Percentiles rank a stretch among this genome's conserved stretches.
Conservation (phyloP, 2,888 invertebrate genomes). For the Acronicta aceris region DNA sequence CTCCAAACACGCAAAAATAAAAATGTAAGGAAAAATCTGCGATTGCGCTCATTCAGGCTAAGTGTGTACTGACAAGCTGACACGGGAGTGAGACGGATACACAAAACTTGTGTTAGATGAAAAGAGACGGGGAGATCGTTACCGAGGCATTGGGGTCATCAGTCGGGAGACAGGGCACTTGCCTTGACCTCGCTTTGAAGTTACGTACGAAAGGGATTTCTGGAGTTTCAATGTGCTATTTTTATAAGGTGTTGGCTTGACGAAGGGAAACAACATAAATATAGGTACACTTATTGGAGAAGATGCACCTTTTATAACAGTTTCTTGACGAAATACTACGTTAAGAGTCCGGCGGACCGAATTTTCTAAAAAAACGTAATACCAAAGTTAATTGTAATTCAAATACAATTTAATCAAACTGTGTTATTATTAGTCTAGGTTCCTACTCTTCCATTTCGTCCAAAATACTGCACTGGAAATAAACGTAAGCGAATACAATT, state of each 20-base stretch:
- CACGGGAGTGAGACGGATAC: slow-evolving; percentile 27
- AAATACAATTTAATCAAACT: too few species aligned
- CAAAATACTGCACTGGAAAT: too few species aligned
- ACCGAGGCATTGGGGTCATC: slow-evolving; percentile 50
- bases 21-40: slow-evolving; percentile 19
- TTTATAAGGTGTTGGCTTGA: slow-evolving; percentile 7
- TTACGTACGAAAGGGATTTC: slow-evolving; percentile 26
- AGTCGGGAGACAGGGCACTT: slow-evolving; percentile 46
- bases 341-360: too few species aligned
- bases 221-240: slow-evolving; percentile 28
- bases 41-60: slow-evolving; percentile 46
- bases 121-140: slow-evolving; percentile 42
- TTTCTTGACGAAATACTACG: too few species aligned
- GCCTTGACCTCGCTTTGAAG: slow-evolving; percentile 51
- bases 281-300: too few species aligned
- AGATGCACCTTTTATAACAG: too few species aligned
- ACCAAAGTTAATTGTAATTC: too few species aligned
- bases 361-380: too few species aligned
- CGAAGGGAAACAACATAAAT: too few species aligned
- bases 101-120: not conserved
- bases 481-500: too few species aligned
- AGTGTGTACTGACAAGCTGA: slow-evolving; percentile 42
- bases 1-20: slow-evolving; percentile 9
- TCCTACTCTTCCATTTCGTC: too few species aligned
- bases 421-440: too few species aligned